Conservation (phyloP, 2,888 invertebrate species). For the Catocala nupta region DNA sequence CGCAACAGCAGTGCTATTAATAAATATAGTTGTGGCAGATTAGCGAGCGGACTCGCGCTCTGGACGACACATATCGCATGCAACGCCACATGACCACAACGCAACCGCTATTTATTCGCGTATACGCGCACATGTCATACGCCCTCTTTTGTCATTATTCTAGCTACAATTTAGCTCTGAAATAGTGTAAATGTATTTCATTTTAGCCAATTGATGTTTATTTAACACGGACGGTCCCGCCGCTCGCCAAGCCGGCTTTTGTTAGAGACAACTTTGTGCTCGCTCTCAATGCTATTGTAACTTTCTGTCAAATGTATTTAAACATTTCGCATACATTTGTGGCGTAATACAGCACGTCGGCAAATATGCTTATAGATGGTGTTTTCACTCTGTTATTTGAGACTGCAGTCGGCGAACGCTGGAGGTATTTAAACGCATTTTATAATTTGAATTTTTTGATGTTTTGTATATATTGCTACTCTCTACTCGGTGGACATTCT, state of each 20-base stretch:
- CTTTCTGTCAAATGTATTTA: conserved; percentile 11
- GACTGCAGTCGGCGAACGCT: no score
- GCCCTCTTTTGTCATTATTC: conserved; percentile 3
- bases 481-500: no score
- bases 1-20: no score
- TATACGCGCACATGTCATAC: conserved; percentile 8
- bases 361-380: not conserved
- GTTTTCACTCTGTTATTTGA: no score
- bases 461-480: no score
- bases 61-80: not conserved
- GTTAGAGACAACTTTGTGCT: not conserved
- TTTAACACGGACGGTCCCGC: not conserved
- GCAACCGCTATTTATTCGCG: conserved; percentile 11
- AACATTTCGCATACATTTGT: not conserved
- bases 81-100: not conserved
- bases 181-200: conserved; percentile 5
- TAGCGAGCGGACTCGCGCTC: conserved; percentile 1
- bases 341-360: not conserved
- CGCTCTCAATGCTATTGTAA: conserved; percentile 6
- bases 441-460: no score
- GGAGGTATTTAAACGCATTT: no score
- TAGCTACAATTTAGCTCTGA: not conserved
- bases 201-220: conserved; percentile 8
- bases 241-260: not conserved
- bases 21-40: not conserved